Evolutionary conservation across 2,888 invertebrate species (phyloP).

Genomic region (Lasioglossum morio): DNA sequence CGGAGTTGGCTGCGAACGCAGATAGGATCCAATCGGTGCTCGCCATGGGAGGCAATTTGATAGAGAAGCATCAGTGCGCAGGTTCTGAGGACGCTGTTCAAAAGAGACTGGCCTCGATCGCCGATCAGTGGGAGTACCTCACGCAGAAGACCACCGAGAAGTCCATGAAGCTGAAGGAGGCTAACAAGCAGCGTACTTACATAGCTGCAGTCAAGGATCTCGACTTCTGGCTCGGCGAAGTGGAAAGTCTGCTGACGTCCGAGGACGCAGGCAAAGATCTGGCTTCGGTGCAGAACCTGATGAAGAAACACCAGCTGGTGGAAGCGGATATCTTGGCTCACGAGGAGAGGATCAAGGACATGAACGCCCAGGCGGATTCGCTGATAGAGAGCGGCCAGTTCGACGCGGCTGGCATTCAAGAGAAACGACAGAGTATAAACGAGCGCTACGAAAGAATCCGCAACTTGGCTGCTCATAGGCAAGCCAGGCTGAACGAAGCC

Average conservation of each 20-base stretch:
- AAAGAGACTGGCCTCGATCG: constrained; percentile 94
- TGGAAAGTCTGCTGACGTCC: constrained; percentile 96
- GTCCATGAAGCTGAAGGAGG: constrained; percentile 98
- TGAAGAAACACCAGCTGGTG: constrained; percentile 99
- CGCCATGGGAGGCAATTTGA: constrained; percentile 97
- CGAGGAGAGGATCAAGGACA: constrained; percentile 96
- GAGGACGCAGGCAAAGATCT: constrained; percentile 99
- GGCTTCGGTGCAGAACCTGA: constrained; percentile 98
- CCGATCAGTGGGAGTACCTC: constrained; percentile 99
- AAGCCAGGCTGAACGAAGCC: constrained; percentile 97
- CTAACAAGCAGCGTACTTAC: constrained; percentile 99
- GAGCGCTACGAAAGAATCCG: constrained; percentile 97
- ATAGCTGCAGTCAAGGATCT: constrained; percentile 99
- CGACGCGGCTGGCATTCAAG: constrained; percentile 97
- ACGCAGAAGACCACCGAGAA: constrained; percentile 99
- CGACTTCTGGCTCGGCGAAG: constrained; percentile 99
- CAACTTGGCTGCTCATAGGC: constrained; percentile 95
- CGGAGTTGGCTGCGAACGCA: constrained; percentile 99
- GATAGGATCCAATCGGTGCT: constrained; percentile 98
- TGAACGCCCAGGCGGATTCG: constrained; percentile 98
- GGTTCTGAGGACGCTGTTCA: constrained; percentile 99
- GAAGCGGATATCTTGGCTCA: constrained; percentile 99
- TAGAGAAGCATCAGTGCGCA: constrained; percentile 98
- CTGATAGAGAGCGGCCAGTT: constrained; percentile 98
- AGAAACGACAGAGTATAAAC: constrained; percentile 97